A percentile compares a stretch with the other conserved stretches of the same genome.
Conservation (phyloP, 2,888 invertebrate genomes). For the Desoria tigrina region DNA sequence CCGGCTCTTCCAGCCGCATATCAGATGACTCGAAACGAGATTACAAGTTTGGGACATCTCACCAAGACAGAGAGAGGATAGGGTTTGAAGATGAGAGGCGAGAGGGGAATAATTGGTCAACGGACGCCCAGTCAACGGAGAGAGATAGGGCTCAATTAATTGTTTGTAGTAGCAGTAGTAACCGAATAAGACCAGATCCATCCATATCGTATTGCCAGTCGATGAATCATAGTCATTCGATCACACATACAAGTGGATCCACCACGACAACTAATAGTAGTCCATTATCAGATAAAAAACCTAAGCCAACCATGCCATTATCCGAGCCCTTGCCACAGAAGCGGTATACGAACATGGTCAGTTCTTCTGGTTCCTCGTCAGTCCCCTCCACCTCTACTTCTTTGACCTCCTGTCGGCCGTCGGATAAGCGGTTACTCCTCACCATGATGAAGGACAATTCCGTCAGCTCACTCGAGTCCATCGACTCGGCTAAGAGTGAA, state of each 20-base stretch:
- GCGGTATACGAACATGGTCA: slow-evolving; percentile 33
- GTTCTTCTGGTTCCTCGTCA: slow-evolving; percentile 25
- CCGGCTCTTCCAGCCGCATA: slow-evolving; percentile 36
- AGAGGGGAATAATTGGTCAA: neutral
- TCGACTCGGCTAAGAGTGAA: slow-evolving; percentile 52
- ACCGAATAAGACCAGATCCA: slow-evolving; percentile 57
- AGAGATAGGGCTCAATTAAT: neutral
- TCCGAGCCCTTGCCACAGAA: slow-evolving; percentile 50
- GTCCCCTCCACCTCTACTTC: slow-evolving; percentile 32
- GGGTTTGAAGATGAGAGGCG: neutral
- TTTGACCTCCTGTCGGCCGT: slow-evolving; percentile 31
- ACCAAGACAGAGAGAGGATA: neutral
- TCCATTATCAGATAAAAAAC: slow-evolving; percentile 39
- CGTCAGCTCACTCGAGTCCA: slow-evolving; percentile 52
- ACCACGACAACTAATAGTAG: slow-evolving; percentile 44
- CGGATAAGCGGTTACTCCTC: slow-evolving; percentile 31
- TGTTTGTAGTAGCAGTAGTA: neutral
- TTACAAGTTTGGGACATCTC: neutral
- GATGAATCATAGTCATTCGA: slow-evolving; percentile 19
- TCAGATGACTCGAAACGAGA: slow-evolving; percentile 29
- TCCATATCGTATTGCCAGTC: slow-evolving; percentile 46
- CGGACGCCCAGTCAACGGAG: neutral
- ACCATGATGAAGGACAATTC: slow-evolving; percentile 49
- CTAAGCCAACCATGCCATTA: slow-evolving; percentile 44
- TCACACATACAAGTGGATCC: slow-evolving; percentile 29